These are phyloP conservation scores for Hypselothyrea guttata DNA, from an alignment of 2,888 invertebrate genomes.

Conservation along the genomic window DNA sequence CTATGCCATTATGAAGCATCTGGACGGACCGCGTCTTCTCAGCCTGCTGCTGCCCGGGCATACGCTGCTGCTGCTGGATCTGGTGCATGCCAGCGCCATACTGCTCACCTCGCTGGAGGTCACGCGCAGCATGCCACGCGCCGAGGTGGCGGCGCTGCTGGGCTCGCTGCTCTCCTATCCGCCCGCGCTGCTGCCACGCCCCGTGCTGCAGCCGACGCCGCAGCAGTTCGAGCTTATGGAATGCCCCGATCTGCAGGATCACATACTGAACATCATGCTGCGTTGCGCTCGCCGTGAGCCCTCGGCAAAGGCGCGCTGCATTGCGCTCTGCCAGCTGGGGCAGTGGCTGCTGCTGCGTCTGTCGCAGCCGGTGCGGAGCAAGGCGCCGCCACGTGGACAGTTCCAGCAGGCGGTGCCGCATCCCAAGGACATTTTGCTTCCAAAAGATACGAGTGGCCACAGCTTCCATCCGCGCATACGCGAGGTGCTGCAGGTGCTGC, in stretches of 20 bases:
- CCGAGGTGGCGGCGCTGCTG: constrained; percentile 94
- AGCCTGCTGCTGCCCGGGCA: constrained; percentile 94
- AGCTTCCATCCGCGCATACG: constrained; percentile 79
- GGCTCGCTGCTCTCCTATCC: constrained; percentile 93
- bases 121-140: constrained; percentile 89
- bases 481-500: constrained; percentile 81
- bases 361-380: constrained; percentile 57
- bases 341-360: constrained; percentile 82
- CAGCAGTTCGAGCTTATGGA: constrained; percentile 81
- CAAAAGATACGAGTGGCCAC: constrained; percentile 34
- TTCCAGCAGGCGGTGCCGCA: constrained; percentile 78
- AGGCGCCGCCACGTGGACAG: constrained; percentile 10
- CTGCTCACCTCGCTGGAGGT: constrained; percentile 92
- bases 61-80: constrained; percentile 92
- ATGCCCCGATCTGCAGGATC: constrained; percentile 85
- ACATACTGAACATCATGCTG: constrained; percentile 92
- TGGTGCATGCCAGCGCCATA: constrained; percentile 94
- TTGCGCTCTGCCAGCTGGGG: constrained; percentile 93
- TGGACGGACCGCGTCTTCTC: constrained; percentile 93
- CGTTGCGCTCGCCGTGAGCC: constrained; percentile 95
- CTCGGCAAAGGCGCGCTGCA: constrained; percentile 92
- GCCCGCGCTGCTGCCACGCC: constrained; percentile 84
- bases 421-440: constrained; percentile 50
- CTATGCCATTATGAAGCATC: constrained; percentile 89
- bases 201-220: constrained; percentile 85